These are phyloP conservation scores for Drosophila parvula DNA, from an alignment of 1,140 invertebrate genomes.

Conservation along the genomic window DNA sequence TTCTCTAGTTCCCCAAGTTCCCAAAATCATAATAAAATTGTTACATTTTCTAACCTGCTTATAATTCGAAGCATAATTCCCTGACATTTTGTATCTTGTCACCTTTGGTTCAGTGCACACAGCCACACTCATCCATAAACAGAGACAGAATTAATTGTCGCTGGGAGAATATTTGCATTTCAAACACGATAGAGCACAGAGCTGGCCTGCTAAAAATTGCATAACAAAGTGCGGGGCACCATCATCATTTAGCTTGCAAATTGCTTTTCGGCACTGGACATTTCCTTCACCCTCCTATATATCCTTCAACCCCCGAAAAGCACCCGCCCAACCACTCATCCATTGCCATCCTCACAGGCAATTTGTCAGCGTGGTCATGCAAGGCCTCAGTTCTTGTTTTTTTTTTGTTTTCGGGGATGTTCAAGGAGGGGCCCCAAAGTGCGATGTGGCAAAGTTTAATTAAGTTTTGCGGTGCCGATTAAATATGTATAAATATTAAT, in stretches of 20 bases:
- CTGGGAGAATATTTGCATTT: conserved; percentile 49
- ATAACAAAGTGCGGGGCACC: conserved; percentile 45
- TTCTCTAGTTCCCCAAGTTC: too few relatives aligned
- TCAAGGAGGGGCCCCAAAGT: conserved; percentile 7
- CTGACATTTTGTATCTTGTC: not conserved
- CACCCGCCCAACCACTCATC: conserved; percentile 11
- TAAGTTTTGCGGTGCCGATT: conserved; percentile 56
- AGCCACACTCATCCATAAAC: conserved; percentile 3
- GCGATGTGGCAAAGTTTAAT: conserved; percentile 51
- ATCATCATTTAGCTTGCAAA: conserved; percentile 57
- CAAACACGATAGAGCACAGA: conserved; percentile 17
- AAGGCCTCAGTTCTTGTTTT: conserved; percentile 18
- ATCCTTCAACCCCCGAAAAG: not conserved
- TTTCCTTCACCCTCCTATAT: not conserved
- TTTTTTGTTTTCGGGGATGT: conserved; percentile 11
- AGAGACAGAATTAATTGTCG: conserved; percentile 43
- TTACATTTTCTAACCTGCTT: not conserved
- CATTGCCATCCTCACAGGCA: conserved; percentile 27
- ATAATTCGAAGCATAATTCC: too few relatives aligned
- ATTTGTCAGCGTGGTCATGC: conserved; percentile 52
- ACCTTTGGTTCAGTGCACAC: conserved; percentile 14
- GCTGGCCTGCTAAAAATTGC: conserved; percentile 51
- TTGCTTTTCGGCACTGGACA: conserved; percentile 51
- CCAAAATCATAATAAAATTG: not conserved
- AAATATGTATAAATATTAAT: conserved; percentile 64